These are phyloP conservation scores for Marmota monax DNA, from an alignment of 2,113 vertebrate genomes.

Conservation along the genomic window DNA sequence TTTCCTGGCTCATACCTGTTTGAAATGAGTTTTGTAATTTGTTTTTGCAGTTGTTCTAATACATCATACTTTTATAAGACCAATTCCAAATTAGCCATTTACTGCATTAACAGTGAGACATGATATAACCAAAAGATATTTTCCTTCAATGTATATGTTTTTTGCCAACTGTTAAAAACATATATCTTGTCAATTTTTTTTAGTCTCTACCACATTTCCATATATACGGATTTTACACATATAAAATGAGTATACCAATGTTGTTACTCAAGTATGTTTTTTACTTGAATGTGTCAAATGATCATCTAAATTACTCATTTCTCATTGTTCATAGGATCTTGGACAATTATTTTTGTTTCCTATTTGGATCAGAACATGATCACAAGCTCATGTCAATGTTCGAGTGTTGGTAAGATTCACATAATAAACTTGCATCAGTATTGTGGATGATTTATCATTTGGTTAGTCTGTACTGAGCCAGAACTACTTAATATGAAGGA, in stretches of 20 bases:
- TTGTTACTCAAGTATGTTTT: neutral
- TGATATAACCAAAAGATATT: neutral
- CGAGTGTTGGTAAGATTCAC: neutral
- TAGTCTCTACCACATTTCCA: neutral
- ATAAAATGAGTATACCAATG: neutral
- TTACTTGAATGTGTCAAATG: conserved; percentile 50
- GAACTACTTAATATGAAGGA: neutral
- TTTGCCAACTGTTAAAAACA: neutral
- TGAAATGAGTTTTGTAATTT: neutral
- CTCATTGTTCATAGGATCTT: neutral
- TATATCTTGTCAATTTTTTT: neutral
- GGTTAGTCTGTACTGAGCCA: neutral
- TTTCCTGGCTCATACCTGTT: neutral
- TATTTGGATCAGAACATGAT: neutral
- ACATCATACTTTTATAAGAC: neutral
- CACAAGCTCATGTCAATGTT: conserved; percentile 5
- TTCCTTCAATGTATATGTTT: neutral
- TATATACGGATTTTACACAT: neutral
- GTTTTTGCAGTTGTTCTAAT: neutral
- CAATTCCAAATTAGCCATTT: neutral
- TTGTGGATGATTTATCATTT: neutral
- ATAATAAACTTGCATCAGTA: neutral
- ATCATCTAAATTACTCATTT: conserved; percentile 55
- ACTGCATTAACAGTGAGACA: neutral
- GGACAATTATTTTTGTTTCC: neutral